Percentiles rank a stretch among this genome's conserved stretches.
These are phyloP conservation scores for Drosophila formosana DNA, from an alignment of 2,888 invertebrate genomes.

Conservation along the genomic window DNA sequence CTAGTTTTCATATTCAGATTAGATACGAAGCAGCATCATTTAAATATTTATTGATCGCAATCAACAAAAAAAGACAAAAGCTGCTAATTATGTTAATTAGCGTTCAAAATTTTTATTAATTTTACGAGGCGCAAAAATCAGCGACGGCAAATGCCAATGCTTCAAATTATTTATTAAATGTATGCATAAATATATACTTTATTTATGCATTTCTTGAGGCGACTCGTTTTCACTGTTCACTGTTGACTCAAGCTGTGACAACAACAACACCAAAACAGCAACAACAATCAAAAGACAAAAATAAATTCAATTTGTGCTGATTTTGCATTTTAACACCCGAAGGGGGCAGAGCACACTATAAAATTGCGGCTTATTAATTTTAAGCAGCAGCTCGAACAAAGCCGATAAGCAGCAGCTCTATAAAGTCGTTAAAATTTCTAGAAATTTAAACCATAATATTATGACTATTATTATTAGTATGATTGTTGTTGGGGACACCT, in stretches of 20 bases:
- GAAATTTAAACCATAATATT: slow-evolving; percentile 11
- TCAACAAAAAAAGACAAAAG: slow-evolving; percentile 45
- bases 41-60: slow-evolving; percentile 7
- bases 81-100: slow-evolving; percentile 78
- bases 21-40: background rate
- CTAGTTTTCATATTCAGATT: slow-evolving; percentile 12
- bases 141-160: slow-evolving; percentile 60
- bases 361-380: slow-evolving; percentile 24
- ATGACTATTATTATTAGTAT: slow-evolving; percentile 3
- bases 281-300: slow-evolving; percentile 13
- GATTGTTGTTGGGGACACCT: slow-evolving; percentile 29
- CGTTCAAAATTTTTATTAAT: slow-evolving; percentile 71
- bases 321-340: slow-evolving; percentile 69
- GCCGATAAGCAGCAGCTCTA: slow-evolving; percentile 7
- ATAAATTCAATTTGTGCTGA: slow-evolving; percentile 53
- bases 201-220: slow-evolving; percentile 32
- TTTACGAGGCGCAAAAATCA: slow-evolving; percentile 74
- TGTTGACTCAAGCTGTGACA: slow-evolving; percentile 4
- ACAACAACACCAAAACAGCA: slow-evolving; percentile 9
- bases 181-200: slow-evolving; percentile 48
- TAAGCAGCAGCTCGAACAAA: slow-evolving; percentile 18
- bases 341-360: slow-evolving; percentile 2
- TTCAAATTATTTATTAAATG: slow-evolving; percentile 40
- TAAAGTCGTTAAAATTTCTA: slow-evolving; percentile 19
- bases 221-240: slow-evolving; percentile 29